phyloP scores from a whole-genome alignment of 2,888 invertebrate species.

The Dasysyrphus tricinctus region DNA sequence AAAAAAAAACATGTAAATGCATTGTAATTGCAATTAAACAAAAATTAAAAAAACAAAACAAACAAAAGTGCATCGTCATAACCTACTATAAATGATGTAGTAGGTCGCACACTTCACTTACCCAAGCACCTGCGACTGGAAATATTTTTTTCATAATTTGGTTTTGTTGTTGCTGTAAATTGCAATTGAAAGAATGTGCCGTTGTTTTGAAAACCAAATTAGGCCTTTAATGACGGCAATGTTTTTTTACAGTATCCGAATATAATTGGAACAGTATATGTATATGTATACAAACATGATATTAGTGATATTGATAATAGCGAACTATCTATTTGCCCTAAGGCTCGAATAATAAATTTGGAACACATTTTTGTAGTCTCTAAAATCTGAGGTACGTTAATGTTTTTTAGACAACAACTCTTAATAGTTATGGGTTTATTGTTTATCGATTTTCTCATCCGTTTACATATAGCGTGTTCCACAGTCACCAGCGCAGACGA shows the following conservation, averaged over 20 bases:
- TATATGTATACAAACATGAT: not conserved
- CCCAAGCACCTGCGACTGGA: slow-evolving; percentile 33
- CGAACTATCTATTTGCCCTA: not conserved
- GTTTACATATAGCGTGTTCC: too few relatives aligned
- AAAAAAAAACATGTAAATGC: not conserved
- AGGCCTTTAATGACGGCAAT: not conserved
- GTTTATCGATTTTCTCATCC: too few relatives aligned
- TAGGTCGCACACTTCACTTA: slow-evolving; percentile 48
- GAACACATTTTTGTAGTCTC: too few relatives aligned
- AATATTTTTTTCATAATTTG: slow-evolving; percentile 9
- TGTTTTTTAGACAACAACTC: too few relatives aligned
- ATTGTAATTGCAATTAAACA: not conserved
- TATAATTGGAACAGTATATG: not conserved
- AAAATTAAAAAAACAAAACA: not conserved
- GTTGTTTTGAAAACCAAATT: not conserved
- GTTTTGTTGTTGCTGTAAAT: not conserved
- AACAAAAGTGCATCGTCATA: slow-evolving; percentile 11
- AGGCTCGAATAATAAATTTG: not conserved
- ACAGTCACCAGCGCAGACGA: too few relatives aligned
- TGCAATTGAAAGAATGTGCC: not conserved
- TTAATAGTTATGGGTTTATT: too few relatives aligned
- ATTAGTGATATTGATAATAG: not conserved
- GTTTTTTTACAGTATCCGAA: not conserved
- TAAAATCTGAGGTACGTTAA: too few relatives aligned
- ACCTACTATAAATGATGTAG: slow-evolving; percentile 30